These are phyloP conservation scores for Paracentrotus lividus DNA, from an alignment of 53 echinoderm and acorn worm species.

Conservation along the genomic window DNA sequence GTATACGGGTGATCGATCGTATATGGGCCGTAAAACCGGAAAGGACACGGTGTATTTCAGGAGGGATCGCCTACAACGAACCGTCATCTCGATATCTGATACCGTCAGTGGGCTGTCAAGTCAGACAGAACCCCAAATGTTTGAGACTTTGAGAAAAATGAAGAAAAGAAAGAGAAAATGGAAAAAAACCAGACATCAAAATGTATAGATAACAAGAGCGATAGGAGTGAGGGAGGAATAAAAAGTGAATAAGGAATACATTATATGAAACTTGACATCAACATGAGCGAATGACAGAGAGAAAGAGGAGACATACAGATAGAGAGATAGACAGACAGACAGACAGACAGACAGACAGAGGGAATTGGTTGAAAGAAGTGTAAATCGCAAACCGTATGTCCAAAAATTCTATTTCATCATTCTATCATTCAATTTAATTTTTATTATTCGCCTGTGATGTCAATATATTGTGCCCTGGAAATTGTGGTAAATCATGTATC, in stretches of 20 bases:
- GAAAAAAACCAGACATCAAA: constrained; percentile 6
- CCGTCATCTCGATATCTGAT: background rate
- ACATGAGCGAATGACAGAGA: no score
- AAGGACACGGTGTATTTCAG: constrained; percentile 55
- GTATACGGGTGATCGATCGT: constrained; percentile 57
- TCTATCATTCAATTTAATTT: no score
- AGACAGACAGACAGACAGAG: no score
- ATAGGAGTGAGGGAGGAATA: no score
- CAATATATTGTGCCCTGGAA: background rate
- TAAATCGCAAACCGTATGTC: no score
- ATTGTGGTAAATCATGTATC: background rate
- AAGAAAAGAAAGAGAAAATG: background rate
- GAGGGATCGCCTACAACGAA: constrained; percentile 17
- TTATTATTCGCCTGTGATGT: background rate
- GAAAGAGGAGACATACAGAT: background rate
- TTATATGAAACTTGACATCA: no score
- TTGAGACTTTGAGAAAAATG: constrained; percentile 15
- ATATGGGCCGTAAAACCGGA: constrained; percentile 69
- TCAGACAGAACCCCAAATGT: constrained; percentile 27
- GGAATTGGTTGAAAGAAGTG: no score
- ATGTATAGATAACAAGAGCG: no score
- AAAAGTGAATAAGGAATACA: no score
- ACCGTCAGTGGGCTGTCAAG: constrained; percentile 27
- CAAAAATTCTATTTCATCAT: no score
- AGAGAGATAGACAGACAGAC: background rate